Evolutionary conservation across 2,888 invertebrate species (phyloP).

Genomic region (Nomada fucata): DNA sequence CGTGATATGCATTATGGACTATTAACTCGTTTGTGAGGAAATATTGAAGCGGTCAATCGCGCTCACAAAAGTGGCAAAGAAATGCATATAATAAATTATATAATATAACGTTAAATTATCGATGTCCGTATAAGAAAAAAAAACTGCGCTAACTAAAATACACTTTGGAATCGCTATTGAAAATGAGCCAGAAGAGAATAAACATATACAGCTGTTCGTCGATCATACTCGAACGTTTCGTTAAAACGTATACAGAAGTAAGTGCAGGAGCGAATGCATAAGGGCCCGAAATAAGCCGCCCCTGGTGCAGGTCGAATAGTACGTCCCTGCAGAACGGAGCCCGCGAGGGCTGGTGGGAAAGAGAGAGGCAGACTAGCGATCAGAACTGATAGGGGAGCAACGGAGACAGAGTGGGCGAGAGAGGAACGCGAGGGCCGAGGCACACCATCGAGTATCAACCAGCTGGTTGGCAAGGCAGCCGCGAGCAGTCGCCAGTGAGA

Average conservation of each 20-base stretch:
- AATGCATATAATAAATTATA: constrained; percentile 56
- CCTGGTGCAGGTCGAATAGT: constrained; percentile 45
- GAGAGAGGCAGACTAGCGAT: constrained; percentile 55
- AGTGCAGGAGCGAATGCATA: constrained; percentile 4
- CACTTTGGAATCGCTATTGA: neutral
- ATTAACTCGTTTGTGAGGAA: constrained; percentile 11
- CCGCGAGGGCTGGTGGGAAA: constrained; percentile 62
- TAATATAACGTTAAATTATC: constrained; percentile 34
- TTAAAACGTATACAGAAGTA: neutral
- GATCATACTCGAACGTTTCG: neutral
- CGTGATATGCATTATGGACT: constrained; percentile 1
- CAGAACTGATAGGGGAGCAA: constrained; percentile 33
- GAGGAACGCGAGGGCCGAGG: constrained; percentile 69
- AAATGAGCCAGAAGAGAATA: neutral
- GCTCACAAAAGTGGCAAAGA: constrained; percentile 4
- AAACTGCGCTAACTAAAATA: no score
- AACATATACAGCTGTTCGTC: no score
- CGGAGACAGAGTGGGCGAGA: constrained; percentile 57
- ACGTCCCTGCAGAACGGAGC: constrained; percentile 65
- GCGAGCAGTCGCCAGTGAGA: constrained; percentile 82
- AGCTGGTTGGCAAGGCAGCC: constrained; percentile 81
- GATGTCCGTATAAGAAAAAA: neutral
- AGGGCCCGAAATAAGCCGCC: constrained; percentile 46
- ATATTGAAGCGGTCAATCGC: constrained; percentile 16
- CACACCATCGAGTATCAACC: constrained; percentile 78